phyloP scores from a whole-genome alignment of 2,797 vertebrate genomes.

The Rallus crepitans region DNA sequence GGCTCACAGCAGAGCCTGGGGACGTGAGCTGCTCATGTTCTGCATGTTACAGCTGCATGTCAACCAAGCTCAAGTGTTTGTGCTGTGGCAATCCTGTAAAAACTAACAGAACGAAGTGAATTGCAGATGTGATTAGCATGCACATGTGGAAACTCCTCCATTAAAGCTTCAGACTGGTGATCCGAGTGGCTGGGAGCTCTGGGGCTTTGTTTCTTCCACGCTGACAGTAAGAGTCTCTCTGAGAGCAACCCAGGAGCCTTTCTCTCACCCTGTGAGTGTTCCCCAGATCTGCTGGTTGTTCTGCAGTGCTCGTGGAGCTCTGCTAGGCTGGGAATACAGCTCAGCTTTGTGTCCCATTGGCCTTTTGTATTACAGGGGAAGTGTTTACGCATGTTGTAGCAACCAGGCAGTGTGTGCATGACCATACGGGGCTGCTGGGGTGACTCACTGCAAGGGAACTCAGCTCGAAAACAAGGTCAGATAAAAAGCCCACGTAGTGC shows the following conservation, averaged over 20 bases:
- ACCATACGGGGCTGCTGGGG: background rate
- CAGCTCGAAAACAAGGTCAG: conserved; percentile 6
- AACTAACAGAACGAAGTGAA: background rate
- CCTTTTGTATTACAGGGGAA: conserved; percentile 39
- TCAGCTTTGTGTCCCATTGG: conserved; percentile 31
- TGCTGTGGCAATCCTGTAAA: background rate
- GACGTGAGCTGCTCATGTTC: background rate
- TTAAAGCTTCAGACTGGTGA: conserved; percentile 16
- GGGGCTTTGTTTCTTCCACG: background rate
- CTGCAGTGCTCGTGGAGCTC: background rate
- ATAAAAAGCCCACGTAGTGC: background rate
- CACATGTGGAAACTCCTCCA: background rate
- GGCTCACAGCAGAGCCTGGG: background rate
- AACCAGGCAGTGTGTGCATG: conserved; percentile 46
- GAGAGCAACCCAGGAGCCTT: background rate
- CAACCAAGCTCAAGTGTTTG: background rate
- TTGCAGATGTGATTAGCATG: conserved; percentile 22
- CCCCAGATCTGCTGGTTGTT: background rate
- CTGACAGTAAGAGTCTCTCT: background rate
- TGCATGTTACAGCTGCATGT: conserved; percentile 23
- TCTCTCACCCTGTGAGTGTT: background rate
- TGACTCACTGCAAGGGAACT: conserved; percentile 70
- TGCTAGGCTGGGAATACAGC: conserved; percentile 23
- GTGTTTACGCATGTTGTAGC: conserved; percentile 77
- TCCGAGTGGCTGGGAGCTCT: background rate